Base-by-base conservation (phyloP, 2,888 invertebrate genomes). In the Ennomos erosarius region DNA sequence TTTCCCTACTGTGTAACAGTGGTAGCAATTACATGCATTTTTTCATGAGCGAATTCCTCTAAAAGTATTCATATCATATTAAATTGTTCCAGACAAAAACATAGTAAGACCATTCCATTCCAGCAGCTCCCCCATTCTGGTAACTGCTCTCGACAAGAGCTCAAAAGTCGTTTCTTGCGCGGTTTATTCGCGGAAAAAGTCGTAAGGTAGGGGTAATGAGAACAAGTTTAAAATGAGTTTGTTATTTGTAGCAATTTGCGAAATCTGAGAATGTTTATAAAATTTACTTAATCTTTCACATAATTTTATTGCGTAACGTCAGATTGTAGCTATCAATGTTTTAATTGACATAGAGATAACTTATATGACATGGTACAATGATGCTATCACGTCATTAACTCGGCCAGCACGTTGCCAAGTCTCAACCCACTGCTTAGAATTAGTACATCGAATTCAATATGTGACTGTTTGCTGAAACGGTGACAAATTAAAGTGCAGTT, bases 131-230 rank as follows among this genome's bases (percentile, higher is more conserved):
- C 12, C 33, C 33, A 6, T 44, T 46, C 36, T 11, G 10, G 36
- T 46, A 46, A 36, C 46, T 36, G 43, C 26, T 43, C 26, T 26
- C 40, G 33, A 34, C 44, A 33, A 11, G 38, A 40, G 42, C 49
- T 49, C 39, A 10, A 36, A 37, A 13, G n/a, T n/a, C 50, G 40
- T 50, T 50, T 35, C 40, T 42, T 35, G 11, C 40, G 33, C 39
- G 9, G 35, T 42, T 42, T 50, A 50, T 42, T 42, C 8, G 39
- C 10, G 10, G 42, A 11, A 50, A 42, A 10, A 33, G 33, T 50
- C 42, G 35, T 50, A 50, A 50, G 35, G 34, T 50, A 42, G 39
- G 13, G 50, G 34, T 37, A 49, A 49, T 49, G 49, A 39, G 49
- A 49, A 34, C 26, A 34, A 40, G 35, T 34, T 50, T 50, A 8